Percentiles rank a stretch among this genome's conserved stretches.
Evolutionary conservation across 1,140 invertebrate genomes (phyloP).

Genomic region (Aphelinus atriplicis): DNA sequence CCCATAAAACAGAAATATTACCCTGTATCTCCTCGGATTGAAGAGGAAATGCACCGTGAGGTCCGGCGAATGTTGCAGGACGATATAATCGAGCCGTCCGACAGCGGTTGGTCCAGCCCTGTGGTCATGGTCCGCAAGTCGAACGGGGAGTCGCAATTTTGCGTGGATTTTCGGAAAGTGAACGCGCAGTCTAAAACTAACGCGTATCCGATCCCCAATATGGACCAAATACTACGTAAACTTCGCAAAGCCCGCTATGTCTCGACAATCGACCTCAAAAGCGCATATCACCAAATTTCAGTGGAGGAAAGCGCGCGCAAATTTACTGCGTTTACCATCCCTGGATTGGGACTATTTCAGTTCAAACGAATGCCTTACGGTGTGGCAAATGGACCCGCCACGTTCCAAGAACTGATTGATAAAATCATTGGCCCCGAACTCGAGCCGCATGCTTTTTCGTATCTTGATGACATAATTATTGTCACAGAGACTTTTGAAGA

Average conservation of each 20-base stretch:
- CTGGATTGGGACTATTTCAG: slow-evolving; percentile 7
- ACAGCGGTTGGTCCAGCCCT: slow-evolving; percentile 55
- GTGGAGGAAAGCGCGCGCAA: neutral
- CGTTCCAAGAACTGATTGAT: neutral
- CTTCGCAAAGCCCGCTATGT: slow-evolving; percentile 1
- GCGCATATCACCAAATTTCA: neutral
- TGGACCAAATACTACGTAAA: slow-evolving; percentile 23
- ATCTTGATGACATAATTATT: neutral
- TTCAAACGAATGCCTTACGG: slow-evolving; percentile 39
- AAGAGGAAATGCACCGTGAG: slow-evolving; percentile 31
- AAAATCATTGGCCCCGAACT: neutral
- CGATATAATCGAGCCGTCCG: slow-evolving; percentile 53
- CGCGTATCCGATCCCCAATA: slow-evolving; percentile 49
- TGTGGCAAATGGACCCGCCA: too few relatives aligned
- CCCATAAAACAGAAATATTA: slow-evolving; percentile 52
- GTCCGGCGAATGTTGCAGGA: slow-evolving; percentile 45
- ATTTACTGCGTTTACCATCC: slow-evolving; percentile 17
- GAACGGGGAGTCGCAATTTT: neutral
- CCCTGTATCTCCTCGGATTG: slow-evolving; percentile 33
- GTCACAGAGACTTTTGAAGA: neutral
- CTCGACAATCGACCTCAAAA: neutral
- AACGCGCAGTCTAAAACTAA: slow-evolving; percentile 38
- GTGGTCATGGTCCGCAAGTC: slow-evolving; percentile 57
- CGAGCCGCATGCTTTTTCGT: slow-evolving; percentile 9
- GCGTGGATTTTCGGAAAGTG: neutral